Conservation (phyloP, 1,140 invertebrate species). For the Leguminivora glycinivorella region DNA sequence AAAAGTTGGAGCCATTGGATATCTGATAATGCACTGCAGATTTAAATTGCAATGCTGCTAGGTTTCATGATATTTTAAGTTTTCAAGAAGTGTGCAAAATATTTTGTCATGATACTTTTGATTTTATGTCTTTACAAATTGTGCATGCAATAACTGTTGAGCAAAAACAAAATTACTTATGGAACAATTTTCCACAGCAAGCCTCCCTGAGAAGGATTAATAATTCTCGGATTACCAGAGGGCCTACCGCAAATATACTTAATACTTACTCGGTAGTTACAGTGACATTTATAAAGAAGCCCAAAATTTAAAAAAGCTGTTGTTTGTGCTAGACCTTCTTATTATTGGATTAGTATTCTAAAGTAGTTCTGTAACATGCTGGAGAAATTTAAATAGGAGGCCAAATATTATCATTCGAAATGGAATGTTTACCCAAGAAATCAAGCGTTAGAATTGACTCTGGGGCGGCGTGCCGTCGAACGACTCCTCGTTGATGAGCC, state of each 20-base stretch:
- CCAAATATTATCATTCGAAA: too few relatives aligned
- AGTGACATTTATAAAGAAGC: too few relatives aligned
- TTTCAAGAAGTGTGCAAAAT: background rate
- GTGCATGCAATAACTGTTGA: too few relatives aligned
- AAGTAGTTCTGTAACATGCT: background rate
- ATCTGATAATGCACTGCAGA: background rate
- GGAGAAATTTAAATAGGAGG: background rate
- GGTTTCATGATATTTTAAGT: background rate
- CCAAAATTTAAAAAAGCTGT: too few relatives aligned
- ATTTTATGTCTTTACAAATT: too few relatives aligned
- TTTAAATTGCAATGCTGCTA: background rate
- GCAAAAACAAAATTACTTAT: too few relatives aligned
- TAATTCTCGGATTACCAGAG: too few relatives aligned
- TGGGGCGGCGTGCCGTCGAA: constrained; percentile 61
- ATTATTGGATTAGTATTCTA: background rate
- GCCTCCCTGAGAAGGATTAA: too few relatives aligned
- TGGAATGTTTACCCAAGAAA: constrained; percentile 51
- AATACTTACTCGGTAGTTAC: too few relatives aligned
- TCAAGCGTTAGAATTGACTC: constrained; percentile 73
- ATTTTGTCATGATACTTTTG: background rate
- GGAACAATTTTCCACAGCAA: too few relatives aligned
- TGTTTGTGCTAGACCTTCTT: too few relatives aligned
- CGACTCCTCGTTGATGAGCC: constrained; percentile 77
- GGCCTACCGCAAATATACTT: too few relatives aligned
- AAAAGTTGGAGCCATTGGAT: background rate